Conservation (phyloP, 2,113 vertebrate genomes). For the Drymodes brunneopygia region DNA sequence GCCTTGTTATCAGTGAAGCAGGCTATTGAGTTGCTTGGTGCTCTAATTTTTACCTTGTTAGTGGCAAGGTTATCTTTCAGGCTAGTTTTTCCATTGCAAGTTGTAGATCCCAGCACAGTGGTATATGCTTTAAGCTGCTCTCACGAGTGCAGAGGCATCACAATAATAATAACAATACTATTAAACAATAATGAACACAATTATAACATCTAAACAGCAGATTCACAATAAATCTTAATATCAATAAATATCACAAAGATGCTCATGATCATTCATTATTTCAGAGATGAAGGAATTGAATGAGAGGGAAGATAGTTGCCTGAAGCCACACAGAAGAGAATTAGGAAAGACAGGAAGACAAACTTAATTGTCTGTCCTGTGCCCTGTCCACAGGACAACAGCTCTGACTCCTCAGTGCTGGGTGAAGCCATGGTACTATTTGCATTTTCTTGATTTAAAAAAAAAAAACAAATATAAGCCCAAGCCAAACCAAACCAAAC, state of each 20-base stretch:
- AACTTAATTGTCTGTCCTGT: neutral
- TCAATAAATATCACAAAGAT: neutral
- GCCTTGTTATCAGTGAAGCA: slow-evolving; percentile 26
- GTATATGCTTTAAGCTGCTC: neutral
- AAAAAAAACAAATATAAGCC: neutral
- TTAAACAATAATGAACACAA: neutral
- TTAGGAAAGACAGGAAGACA: neutral
- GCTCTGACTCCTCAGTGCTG: neutral
- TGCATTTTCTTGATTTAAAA: neutral
- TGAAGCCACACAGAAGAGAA: neutral
- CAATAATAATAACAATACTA: neutral
- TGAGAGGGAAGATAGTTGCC: neutral
- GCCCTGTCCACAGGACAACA: neutral
- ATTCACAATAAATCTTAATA: neutral
- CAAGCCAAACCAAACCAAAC: neutral
- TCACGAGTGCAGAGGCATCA: neutral
- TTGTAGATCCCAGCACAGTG: slow-evolving; percentile 13
- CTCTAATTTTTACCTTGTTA: slow-evolving; percentile 58
- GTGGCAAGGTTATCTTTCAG: slow-evolving; percentile 52
- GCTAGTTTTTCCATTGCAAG: neutral
- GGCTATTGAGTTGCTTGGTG: neutral
- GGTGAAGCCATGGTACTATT: neutral
- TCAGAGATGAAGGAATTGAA: neutral
- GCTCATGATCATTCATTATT: neutral
- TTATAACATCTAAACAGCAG: neutral